Conservation (phyloP, 1,140 invertebrate species). For the Marisa cornuarietis region DNA sequence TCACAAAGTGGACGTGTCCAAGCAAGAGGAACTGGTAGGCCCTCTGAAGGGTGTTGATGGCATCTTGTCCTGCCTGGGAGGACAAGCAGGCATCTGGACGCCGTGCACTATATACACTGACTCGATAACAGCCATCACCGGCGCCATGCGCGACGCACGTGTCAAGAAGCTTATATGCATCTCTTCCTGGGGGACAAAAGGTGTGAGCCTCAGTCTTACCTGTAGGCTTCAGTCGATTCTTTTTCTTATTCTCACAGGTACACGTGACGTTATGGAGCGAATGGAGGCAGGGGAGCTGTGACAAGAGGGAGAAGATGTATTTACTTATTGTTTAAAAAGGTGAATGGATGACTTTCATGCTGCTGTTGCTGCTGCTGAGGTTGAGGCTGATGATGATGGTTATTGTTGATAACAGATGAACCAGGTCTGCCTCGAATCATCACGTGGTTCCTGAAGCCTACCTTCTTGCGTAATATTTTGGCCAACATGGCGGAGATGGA, state of each 20-base stretch:
- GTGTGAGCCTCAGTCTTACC: conserved; percentile 16
- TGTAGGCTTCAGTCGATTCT: too few species aligned
- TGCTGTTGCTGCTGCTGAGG: too few species aligned
- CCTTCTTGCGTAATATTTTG: conserved; percentile 52
- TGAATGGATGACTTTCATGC: background rate
- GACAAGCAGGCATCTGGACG: conserved; percentile 28
- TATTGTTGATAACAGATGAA: conserved; percentile 25
- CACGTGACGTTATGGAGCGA: too few species aligned
- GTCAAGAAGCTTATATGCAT: conserved; percentile 38
- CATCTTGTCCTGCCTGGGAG: conserved; percentile 43
- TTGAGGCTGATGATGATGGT: background rate
- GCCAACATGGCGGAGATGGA: conserved; percentile 63
- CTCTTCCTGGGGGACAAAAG: conserved; percentile 46
- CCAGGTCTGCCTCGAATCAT: conserved; percentile 51
- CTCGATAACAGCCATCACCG: conserved; percentile 26
- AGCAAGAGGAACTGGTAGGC: conserved; percentile 25
- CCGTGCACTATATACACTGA: conserved; percentile 39
- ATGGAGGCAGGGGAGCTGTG: too few species aligned
- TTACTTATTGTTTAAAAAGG: background rate
- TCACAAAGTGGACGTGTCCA: conserved; percentile 33
- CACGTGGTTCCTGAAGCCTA: conserved; percentile 54
- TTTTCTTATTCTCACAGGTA: too few species aligned
- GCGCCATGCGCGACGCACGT: conserved; percentile 34
- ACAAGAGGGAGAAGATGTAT: background rate
- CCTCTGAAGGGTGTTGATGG: conserved; percentile 37